These are phyloP conservation scores for Lemur catta DNA, from an alignment of 2,797 vertebrate species.

Conservation along the genomic window DNA sequence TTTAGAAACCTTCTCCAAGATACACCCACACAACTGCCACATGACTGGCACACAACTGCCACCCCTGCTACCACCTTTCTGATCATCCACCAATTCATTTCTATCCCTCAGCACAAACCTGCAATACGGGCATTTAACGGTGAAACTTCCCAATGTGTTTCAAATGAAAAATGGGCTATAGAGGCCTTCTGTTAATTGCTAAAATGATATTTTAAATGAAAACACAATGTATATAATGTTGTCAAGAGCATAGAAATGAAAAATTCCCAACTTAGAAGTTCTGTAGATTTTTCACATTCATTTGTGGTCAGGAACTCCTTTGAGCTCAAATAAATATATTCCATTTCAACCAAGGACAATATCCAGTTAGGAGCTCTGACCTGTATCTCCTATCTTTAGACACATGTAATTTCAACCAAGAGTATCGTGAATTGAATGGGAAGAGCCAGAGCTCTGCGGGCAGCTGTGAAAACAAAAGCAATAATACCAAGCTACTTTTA, in stretches of 20 bases:
- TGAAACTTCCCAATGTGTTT: background rate
- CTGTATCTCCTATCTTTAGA: constrained; percentile 55
- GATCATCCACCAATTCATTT: background rate
- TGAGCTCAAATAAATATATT: constrained; percentile 54
- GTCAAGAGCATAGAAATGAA: background rate
- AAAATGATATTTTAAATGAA: constrained; percentile 5
- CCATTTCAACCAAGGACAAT: constrained; percentile 41
- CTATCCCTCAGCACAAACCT: background rate
- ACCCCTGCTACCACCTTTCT: background rate
- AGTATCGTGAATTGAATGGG: constrained; percentile 11
- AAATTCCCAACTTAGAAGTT: background rate
- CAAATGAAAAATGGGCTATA: background rate
- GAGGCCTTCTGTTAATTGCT: background rate
- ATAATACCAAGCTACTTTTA: constrained; percentile 25
- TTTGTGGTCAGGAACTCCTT: constrained; percentile 35
- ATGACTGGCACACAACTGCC: no score
- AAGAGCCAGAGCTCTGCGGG: constrained; percentile 39
- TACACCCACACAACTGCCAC: no score
- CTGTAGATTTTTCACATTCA: constrained; percentile 1
- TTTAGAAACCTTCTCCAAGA: background rate
- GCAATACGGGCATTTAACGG: background rate
- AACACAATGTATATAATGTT: background rate
- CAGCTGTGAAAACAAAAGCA: constrained; percentile 67
- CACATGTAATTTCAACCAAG: constrained; percentile 35
- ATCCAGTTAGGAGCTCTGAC: constrained; percentile 37